A percentile compares a stretch with the other conserved stretches of the same genome.
Conservation (phyloP, 2,113 vertebrate species). For the Rhinolophus ferrumequinum region DNA sequence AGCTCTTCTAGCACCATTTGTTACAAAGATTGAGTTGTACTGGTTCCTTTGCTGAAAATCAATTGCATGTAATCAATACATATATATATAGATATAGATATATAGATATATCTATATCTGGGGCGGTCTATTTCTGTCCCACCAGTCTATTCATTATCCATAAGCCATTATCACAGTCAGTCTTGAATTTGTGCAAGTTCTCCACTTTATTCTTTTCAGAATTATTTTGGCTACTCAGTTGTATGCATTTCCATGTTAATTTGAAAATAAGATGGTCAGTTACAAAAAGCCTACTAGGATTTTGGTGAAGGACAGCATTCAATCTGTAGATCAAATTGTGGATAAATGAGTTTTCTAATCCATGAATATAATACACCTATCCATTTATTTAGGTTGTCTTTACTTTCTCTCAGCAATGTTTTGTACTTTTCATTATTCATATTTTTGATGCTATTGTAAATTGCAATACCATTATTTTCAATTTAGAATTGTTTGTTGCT, state of each 20-base stretch:
- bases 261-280: neutral
- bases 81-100: too few species aligned
- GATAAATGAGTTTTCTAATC: neutral
- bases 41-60: neutral
- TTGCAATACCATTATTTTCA: neutral
- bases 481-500: neutral
- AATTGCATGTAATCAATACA: too few species aligned
- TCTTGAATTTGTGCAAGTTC: neutral
- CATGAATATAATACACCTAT: neutral
- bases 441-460: neutral
- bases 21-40: too few species aligned
- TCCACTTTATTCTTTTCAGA: neutral
- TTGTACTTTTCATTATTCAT: neutral
- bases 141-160: too few species aligned
- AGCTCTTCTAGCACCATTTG: neutral
- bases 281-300: neutral
- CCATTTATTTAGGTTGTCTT: neutral
- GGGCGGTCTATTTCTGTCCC: neutral
- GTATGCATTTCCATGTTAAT: neutral
- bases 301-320: neutral
- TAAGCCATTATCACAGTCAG: neutral
- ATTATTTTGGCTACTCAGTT: neutral
- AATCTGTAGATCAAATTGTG: neutral
- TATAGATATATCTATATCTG: rapidly evolving
- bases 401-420: neutral